Conservation (phyloP, 2,888 invertebrate species). For the Dicyrtomina minuta region DNA sequence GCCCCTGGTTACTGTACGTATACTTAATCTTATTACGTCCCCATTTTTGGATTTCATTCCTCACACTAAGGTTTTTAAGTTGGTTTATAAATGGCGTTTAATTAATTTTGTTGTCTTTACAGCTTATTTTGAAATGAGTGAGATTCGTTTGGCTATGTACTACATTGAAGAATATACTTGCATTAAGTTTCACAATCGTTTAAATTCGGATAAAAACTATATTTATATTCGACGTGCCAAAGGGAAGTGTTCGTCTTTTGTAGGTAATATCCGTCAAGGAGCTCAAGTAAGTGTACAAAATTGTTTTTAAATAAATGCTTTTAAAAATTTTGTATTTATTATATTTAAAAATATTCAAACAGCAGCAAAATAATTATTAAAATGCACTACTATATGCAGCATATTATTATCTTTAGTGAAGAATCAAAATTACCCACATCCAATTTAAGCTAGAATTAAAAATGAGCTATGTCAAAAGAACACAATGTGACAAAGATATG, state of each 20-base stretch:
- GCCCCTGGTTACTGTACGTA: conserved; percentile 46
- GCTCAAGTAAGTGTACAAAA: conserved; percentile 42
- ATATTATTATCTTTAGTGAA: too few species aligned
- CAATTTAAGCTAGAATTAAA: too few species aligned
- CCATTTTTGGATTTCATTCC: too few species aligned
- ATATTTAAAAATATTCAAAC: background rate
- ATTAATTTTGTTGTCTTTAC: too few species aligned
- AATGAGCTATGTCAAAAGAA: too few species aligned
- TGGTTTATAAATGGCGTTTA: too few species aligned
- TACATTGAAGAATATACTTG: conserved; percentile 46
- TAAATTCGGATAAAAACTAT: conserved; percentile 43
- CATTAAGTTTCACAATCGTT: conserved; percentile 40
- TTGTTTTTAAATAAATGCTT: too few species aligned
- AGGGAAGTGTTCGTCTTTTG: conserved; percentile 47
- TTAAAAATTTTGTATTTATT: background rate
- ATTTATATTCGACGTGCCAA: conserved; percentile 38
- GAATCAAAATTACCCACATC: too few species aligned
- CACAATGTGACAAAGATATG: too few species aligned
- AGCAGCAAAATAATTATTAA: background rate
- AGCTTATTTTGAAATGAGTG: conserved; percentile 34
- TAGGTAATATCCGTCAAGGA: conserved; percentile 48
- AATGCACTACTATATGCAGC: too few species aligned
- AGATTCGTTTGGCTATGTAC: conserved; percentile 44
- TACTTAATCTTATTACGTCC: too few species aligned
- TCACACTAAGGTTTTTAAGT: too few species aligned